A percentile compares a stretch with the other conserved stretches of the same genome.
phyloP scores from a whole-genome alignment of 2,888 invertebrate genomes.

The Eristalis tenax region DNA sequence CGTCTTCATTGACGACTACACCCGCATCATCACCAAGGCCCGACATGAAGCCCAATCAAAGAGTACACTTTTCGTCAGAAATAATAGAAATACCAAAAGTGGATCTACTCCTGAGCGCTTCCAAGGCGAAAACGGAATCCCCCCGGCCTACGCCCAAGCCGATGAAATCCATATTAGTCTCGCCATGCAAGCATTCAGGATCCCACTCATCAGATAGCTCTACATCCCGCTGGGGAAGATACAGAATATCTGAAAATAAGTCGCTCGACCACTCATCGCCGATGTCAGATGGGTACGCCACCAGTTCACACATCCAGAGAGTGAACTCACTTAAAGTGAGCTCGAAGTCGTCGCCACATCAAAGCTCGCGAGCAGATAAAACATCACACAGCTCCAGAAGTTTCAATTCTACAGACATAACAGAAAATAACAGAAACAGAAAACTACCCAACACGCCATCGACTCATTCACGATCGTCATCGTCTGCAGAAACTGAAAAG shows the following conservation, averaged over 20 bases:
- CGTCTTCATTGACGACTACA: background rate
- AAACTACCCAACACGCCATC: background rate
- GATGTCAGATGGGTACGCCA: background rate
- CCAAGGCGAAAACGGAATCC: background rate
- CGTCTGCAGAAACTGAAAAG: background rate
- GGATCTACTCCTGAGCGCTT: background rate
- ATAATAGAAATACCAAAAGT: conserved; percentile 5
- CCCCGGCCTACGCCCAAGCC: background rate
- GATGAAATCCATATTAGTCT: conserved; percentile 15
- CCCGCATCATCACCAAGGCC: background rate
- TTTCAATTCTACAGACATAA: background rate
- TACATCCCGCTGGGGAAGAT: background rate
- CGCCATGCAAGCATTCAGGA: background rate
- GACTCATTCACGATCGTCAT: background rate
- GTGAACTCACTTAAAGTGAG: background rate
- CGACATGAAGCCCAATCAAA: background rate
- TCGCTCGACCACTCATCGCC: background rate
- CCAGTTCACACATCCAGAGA: background rate
- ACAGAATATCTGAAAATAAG: background rate
- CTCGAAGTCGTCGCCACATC: background rate
- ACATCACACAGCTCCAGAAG: background rate
- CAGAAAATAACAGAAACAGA: background rate
- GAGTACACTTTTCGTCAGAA: conserved; percentile 12
- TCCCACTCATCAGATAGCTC: background rate
- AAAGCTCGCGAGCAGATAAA: background rate